Base-by-base conservation (phyloP, 2,888 invertebrate species). In the Drosophila merina region DNA sequence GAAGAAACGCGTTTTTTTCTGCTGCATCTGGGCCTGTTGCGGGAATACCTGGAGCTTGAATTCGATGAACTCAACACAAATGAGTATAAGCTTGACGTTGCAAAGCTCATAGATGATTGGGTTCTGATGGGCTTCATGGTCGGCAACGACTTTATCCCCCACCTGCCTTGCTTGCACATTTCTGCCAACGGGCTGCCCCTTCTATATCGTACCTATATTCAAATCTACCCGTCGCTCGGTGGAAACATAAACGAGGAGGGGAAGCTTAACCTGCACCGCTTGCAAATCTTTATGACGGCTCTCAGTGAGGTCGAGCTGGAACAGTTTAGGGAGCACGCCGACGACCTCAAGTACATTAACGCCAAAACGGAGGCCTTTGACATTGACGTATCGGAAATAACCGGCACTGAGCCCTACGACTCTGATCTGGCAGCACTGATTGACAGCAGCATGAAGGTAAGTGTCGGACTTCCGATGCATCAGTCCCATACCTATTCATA, bases 101-200 rank as follows among this genome's bases (percentile, higher is more conserved):
- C 99, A 89, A 95, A 95, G 74, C 94, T 99, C 57, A 97, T 99
- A 28, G 99, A 99, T 89, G 99, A 99, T 91, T 99, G 99, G 99
- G 96, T 99, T 30, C 91, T 99, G 14, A 97, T 99, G 97, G 97
- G 98, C 0, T 99, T 99, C 91, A 92, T 99, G 26, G 97, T 99
- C 9, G 99, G 99, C 73, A 99, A 99, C 90, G 99, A 99, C 92
- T 99, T 99, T 92, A 97, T 99, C 85, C 99, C 99, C 0, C 95
- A 98, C 93, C 93, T 99, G 74, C 99, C 99, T 2, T 95, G 98
- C 91, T 94, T 99, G 91, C 98, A 99, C 91, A 99, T 99, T 76
- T 94, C 95, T 77, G 96, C 96, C 88, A 97, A 97, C 87, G 97
- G 98, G 10, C 92, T 99, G 73, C 96, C 98, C 0, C 90, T 96